Percentiles rank a stretch among this genome's conserved stretches.
Conservation (phyloP, 2,888 invertebrate genomes). For the Drosophila prolongata region DNA sequence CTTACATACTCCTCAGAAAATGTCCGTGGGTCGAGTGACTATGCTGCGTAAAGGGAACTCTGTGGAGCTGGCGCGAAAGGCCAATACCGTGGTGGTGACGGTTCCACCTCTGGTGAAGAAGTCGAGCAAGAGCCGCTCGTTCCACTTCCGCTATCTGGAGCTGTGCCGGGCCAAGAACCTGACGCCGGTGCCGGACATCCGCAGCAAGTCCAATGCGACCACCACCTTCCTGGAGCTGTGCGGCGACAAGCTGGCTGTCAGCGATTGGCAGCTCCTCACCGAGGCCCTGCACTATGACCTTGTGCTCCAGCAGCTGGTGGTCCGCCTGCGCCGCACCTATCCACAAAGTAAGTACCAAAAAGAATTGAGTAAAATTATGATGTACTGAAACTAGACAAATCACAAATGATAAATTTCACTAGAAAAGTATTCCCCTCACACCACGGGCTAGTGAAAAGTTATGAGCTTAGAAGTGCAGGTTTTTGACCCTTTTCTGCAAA, state of each 20-base stretch:
- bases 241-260: conserved; percentile 90
- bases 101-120: conserved; percentile 73
- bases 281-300: conserved; percentile 90
- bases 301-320: conserved; percentile 88
- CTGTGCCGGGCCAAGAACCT: conserved; percentile 83
- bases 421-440: too few species aligned
- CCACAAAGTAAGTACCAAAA: conserved; percentile 66
- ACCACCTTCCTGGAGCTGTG: conserved; percentile 88
- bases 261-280: conserved; percentile 91
- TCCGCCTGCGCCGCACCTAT: conserved; percentile 86
- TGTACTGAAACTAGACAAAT: too few species aligned
- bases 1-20: conserved; percentile 21
- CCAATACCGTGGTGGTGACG: conserved; percentile 38
- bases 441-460: too few species aligned
- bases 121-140: conserved; percentile 81
- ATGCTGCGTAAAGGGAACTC: conserved; percentile 9
- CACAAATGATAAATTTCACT: too few species aligned
- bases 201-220: conserved; percentile 83
- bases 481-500: too few species aligned
- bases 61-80: conserved; percentile 40
- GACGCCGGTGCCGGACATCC: conserved; percentile 78
- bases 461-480: too few species aligned
- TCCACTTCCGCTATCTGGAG: conserved; percentile 84
- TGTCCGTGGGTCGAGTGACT: conserved; percentile 47
- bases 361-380: too few species aligned